Conservation (phyloP, 2,113 vertebrate species). For the Oreotragus oreotragus region DNA sequence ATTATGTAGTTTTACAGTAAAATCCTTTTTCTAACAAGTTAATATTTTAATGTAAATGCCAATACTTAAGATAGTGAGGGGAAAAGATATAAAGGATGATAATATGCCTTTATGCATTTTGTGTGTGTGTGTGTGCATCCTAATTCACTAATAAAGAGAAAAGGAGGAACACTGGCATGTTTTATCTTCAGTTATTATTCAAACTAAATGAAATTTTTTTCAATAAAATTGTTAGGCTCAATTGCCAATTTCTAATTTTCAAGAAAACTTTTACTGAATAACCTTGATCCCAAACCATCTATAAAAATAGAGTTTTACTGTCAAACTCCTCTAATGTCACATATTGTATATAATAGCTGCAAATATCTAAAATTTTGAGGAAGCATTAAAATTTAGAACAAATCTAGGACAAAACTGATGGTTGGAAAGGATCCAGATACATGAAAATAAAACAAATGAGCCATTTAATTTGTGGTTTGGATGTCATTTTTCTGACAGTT, state of each 20-base stretch:
- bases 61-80: constrained; percentile 3
- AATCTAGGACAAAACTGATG: background rate
- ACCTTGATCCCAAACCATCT: background rate
- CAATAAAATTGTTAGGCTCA: constrained; percentile 17
- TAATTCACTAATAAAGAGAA: background rate
- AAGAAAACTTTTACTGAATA: constrained; percentile 15
- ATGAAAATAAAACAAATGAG: constrained; percentile 25
- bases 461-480: background rate
- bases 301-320: constrained; percentile 20
- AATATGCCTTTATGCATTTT: background rate
- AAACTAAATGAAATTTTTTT: background rate
- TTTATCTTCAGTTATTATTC: background rate
- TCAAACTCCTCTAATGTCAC: background rate
- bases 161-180: background rate
- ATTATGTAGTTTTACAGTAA: background rate
- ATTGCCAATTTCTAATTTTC: constrained; percentile 24
- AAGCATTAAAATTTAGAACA: constrained; percentile 29
- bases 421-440: constrained; percentile 1
- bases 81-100: background rate
- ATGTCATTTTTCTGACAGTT: constrained; percentile 38
- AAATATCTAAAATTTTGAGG: constrained; percentile 10
- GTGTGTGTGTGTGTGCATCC: background rate
- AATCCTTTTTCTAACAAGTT: constrained; percentile 11
- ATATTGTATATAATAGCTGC: constrained; percentile 5
- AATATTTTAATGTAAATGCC: constrained; percentile 34